Evolutionary conservation across 2,888 invertebrate genomes (phyloP).

Genomic region (Tenthredo amoena): DNA sequence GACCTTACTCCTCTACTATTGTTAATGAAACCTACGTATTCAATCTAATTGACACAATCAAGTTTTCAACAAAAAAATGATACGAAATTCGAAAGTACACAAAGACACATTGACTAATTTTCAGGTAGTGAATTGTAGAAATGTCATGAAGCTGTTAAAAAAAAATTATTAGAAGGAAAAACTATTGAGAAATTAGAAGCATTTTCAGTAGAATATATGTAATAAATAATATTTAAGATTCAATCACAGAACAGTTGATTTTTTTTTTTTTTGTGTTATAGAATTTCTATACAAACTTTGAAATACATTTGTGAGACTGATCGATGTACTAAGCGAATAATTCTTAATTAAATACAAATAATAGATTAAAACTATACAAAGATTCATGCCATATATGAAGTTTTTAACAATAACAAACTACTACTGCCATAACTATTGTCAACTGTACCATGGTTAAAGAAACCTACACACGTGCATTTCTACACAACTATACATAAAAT

Average conservation of each 20-base stretch:
- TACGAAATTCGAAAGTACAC: conserved; percentile 6
- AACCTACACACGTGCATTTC: neutral
- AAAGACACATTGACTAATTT: conserved; percentile 46
- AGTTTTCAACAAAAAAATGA: neutral
- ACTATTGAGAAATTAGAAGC: conserved; percentile 7
- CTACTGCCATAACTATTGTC: conserved; percentile 75
- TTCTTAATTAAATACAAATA: conserved; percentile 73
- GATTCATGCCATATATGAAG: conserved; percentile 52
- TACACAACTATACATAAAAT: neutral
- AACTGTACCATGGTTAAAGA: neutral
- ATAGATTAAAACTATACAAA: conserved; percentile 61
- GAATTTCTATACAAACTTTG: conserved; percentile 64
- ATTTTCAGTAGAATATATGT: conserved; percentile 56
- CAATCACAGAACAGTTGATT: conserved; percentile 31
- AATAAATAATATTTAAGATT: neutral
- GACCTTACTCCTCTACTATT: conserved; percentile 44
- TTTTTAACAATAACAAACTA: conserved; percentile 56
- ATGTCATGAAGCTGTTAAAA: conserved; percentile 38
- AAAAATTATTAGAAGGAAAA: neutral
- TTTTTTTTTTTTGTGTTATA: conserved; percentile 54
- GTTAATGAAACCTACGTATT: neutral
- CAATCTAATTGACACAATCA: neutral
- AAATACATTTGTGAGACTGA: conserved; percentile 76
- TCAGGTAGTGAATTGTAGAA: neutral
- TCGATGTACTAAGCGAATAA: conserved; percentile 75